Conservation (phyloP, 92 coral and sea anemone species). For the Phenganax stokvisi region DNA sequence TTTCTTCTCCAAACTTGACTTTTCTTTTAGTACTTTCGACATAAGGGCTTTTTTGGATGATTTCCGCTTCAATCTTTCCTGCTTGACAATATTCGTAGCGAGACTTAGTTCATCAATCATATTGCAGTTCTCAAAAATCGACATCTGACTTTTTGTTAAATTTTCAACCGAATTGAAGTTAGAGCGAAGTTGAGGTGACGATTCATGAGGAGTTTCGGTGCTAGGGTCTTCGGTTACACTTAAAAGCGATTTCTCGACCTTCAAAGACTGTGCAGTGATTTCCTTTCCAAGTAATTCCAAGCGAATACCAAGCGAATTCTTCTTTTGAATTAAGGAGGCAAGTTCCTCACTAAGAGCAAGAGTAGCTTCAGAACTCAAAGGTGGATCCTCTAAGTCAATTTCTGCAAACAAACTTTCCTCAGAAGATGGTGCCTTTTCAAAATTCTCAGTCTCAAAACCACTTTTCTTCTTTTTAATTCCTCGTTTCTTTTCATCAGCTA, state of each 20-base stretch:
- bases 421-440: neutral
- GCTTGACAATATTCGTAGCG: conserved; percentile 27
- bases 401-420: conserved; percentile 14
- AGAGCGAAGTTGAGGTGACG: neutral
- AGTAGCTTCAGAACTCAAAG: conserved; percentile 8
- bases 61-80: conserved; percentile 28
- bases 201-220: neutral
- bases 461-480: neutral
- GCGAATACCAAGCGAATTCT: conserved; percentile 29
- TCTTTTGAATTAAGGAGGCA: conserved; percentile 26
- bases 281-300: conserved; percentile 20
- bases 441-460: neutral
- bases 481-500: neutral
- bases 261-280: conserved; percentile 34
- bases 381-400: neutral
- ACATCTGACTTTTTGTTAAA: conserved; percentile 29
- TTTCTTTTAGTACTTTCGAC: conserved; percentile 32
- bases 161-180: conserved; percentile 10
- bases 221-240: conserved; percentile 16
- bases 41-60: conserved; percentile 15
- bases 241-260: conserved; percentile 30
- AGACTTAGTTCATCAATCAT: conserved; percentile 27
- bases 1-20: conserved; percentile 31
- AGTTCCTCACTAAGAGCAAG: conserved; percentile 29
- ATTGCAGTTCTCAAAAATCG: conserved; percentile 18